Percentiles rank a stretch among this genome's conserved stretches.
Evolutionary conservation across 2,113 vertebrate genomes (phyloP).

Genomic region (Triplophysa dalaica): DNA sequence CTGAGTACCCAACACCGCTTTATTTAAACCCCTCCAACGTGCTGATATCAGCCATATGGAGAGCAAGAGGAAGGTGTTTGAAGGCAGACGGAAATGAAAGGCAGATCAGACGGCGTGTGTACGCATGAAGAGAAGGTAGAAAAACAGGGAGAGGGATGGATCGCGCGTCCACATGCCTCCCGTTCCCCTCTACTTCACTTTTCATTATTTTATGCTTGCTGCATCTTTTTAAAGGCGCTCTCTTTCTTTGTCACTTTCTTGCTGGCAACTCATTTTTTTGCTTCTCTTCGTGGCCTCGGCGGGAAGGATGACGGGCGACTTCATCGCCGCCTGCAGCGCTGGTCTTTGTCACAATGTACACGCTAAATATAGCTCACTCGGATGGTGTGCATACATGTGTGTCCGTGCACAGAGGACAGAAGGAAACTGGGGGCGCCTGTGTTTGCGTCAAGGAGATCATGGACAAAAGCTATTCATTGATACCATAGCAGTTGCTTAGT

Average conservation of each 20-base stretch:
- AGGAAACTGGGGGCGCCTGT: neutral
- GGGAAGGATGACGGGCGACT: constrained; percentile 25
- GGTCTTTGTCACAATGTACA: constrained; percentile 39
- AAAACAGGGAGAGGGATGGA: neutral
- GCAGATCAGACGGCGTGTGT: constrained; percentile 9
- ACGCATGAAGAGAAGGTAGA: constrained; percentile 3
- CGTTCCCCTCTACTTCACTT: constrained; percentile 52
- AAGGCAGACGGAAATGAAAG: constrained; percentile 8
- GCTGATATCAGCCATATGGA: constrained; percentile 34
- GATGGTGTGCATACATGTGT: constrained; percentile 1
- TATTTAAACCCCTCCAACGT: neutral
- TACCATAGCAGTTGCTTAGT: neutral
- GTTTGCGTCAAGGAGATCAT: constrained; percentile 11
- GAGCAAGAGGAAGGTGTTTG: constrained; percentile 16
- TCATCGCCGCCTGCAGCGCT: constrained; percentile 33
- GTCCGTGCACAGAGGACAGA: neutral
- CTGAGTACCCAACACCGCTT: neutral
- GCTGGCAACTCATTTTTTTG: constrained; percentile 37
- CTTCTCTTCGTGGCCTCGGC: constrained; percentile 22
- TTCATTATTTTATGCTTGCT: constrained; percentile 58
- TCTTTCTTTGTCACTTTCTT: constrained; percentile 56
- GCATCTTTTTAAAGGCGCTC: constrained; percentile 56
- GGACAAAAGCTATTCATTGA: neutral
- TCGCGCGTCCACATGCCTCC: constrained; percentile 32
- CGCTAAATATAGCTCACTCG: constrained; percentile 48